These are phyloP conservation scores for Indicator indicator DNA, from an alignment of 2,113 vertebrate species.

Conservation along the genomic window DNA sequence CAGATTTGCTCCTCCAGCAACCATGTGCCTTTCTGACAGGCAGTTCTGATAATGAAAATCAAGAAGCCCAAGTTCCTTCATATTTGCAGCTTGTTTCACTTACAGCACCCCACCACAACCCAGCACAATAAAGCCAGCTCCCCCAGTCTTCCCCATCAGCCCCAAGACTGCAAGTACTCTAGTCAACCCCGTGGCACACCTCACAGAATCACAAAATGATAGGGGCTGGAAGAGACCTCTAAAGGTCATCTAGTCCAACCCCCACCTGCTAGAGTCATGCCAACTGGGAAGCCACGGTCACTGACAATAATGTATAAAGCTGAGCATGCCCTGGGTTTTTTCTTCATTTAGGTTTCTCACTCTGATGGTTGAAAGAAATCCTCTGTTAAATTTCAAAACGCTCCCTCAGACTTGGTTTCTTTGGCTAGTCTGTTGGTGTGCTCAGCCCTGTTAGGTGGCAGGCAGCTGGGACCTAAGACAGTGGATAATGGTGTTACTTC, in stretches of 20 bases:
- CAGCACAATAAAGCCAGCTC: background rate
- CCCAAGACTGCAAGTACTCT: background rate
- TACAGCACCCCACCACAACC: background rate
- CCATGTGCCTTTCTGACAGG: background rate
- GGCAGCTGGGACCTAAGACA: background rate
- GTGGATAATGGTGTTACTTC: background rate
- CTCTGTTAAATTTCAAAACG: background rate
- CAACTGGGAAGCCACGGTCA: background rate
- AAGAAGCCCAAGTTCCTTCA: background rate
- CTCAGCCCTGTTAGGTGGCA: background rate
- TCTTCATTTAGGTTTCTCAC: background rate
- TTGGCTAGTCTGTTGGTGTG: background rate
- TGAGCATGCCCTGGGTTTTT: background rate
- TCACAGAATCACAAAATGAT: too few species aligned
- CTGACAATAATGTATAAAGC: background rate
- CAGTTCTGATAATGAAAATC: background rate
- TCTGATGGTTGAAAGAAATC: too few species aligned
- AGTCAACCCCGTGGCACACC: background rate
- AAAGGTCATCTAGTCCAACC: too few species aligned
- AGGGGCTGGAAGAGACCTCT: too few species aligned
- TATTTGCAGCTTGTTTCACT: background rate
- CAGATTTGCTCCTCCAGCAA: background rate
- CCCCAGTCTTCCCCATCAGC: background rate
- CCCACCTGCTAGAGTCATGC: too few species aligned
- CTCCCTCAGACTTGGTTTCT: background rate